Percentiles rank a stretch among this genome's conserved stretches.
These are phyloP conservation scores for Bhutanitis thaidina DNA, from an alignment of 2,888 invertebrate species.

Conservation along the genomic window DNA sequence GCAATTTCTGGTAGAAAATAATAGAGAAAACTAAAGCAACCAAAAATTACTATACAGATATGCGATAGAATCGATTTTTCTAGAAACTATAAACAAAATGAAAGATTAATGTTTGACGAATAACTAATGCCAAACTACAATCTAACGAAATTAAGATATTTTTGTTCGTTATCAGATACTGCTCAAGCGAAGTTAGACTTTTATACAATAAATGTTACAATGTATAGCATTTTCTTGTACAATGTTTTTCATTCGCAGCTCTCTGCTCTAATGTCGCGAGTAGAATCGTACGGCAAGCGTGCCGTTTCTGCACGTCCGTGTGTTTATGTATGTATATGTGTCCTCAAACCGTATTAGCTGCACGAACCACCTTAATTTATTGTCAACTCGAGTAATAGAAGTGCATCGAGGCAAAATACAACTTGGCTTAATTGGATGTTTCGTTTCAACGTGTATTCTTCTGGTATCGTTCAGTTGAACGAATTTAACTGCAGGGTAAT, in stretches of 20 bases:
- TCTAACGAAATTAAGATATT: too few species aligned
- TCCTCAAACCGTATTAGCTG: conserved; percentile 31
- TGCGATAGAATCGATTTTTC: too few species aligned
- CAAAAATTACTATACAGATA: too few species aligned
- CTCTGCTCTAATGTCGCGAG: conserved; percentile 25
- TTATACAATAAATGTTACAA: too few species aligned
- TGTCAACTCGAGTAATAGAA: conserved; percentile 26
- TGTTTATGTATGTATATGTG: conserved; percentile 24
- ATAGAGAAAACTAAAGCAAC: too few species aligned
- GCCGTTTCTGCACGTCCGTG: conserved; percentile 24
- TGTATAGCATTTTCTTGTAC: too few species aligned
- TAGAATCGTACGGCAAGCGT: conserved; percentile 24
- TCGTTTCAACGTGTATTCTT: conserved; percentile 24
- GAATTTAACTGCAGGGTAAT: neutral
- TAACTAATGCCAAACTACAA: too few species aligned
- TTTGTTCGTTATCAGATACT: too few species aligned
- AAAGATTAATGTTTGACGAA: too few species aligned
- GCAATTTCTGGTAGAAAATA: too few species aligned
- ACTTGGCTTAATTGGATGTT: conserved; percentile 29
- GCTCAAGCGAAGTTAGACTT: too few species aligned
- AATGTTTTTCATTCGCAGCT: conserved; percentile 1
- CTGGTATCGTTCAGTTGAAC: conserved; percentile 1
- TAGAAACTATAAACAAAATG: too few species aligned
- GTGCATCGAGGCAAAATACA: conserved; percentile 24
- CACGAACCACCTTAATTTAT: conserved; percentile 32